Evolutionary conservation across 2,888 invertebrate species (phyloP).

Genomic region (Phania funesta): DNA sequence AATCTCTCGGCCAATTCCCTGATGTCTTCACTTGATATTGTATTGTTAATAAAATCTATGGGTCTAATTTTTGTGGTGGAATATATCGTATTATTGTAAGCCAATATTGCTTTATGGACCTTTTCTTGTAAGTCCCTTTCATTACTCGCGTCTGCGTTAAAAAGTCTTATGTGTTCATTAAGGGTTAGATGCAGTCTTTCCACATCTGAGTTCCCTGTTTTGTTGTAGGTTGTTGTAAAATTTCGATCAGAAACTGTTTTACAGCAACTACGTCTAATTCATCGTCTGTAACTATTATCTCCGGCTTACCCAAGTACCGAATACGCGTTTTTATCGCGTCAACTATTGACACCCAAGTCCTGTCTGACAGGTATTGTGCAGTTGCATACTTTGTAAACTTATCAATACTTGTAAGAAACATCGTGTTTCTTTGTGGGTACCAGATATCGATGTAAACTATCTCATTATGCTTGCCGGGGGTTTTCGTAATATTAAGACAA

Average conservation of each 20-base stretch:
- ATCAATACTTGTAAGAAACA: no score
- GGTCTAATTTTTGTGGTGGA: constrained; percentile 14
- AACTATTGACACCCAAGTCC: constrained; percentile 46
- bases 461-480: background rate
- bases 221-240: no score
- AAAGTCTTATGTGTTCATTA: constrained; percentile 33
- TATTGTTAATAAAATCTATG: constrained; percentile 25
- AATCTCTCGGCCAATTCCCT: background rate
- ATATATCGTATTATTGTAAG: no score
- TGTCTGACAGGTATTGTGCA: no score
- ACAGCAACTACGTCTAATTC: constrained; percentile 51
- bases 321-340: no score
- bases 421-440: no score
- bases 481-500: background rate
- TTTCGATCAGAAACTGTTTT: constrained; percentile 37
- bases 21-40: background rate
- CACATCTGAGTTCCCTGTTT: constrained; percentile 26
- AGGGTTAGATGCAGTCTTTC: constrained; percentile 26
- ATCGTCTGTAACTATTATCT: constrained; percentile 36
- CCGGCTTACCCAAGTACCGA: no score
- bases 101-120: no score
- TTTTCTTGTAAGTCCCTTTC: background rate
- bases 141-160: constrained; percentile 20
- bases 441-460: background rate
- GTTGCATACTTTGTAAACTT: no score